Evolutionary conservation across 1,140 invertebrate genomes (phyloP).

Genomic region (Drosophila equinoxialis): DNA sequence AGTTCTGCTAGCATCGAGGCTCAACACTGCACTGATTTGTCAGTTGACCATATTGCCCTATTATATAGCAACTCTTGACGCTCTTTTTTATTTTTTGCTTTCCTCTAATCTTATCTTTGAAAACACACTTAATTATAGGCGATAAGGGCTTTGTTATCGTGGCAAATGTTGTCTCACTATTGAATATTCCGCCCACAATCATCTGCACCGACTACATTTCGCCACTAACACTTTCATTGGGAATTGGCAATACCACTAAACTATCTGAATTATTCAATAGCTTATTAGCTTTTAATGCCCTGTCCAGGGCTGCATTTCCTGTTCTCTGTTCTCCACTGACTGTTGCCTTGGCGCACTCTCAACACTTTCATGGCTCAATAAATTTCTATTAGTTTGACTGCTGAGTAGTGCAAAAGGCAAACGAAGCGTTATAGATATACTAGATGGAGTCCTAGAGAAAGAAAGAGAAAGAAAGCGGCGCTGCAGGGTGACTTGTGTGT

Average conservation of each 20-base stretch:
- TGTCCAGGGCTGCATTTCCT: conserved; percentile 31
- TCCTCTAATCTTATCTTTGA: conserved; percentile 48
- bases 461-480: background rate
- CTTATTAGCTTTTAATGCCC: conserved; percentile 76
- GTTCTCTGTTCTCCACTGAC: background rate
- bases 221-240: conserved; percentile 29
- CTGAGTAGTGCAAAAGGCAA: conserved; percentile 29
- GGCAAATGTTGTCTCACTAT: conserved; percentile 5
- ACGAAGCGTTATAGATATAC: background rate
- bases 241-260: background rate
- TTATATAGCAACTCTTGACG: conserved; percentile 27
- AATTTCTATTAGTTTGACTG: conserved; percentile 72
- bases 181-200: conserved; percentile 19
- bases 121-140: conserved; percentile 47
- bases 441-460: background rate
- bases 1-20: conserved; percentile 26
- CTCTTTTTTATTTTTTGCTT: background rate
- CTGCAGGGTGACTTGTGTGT: conserved; percentile 30
- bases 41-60: conserved; percentile 24
- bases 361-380: conserved; percentile 80
- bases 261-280: conserved; percentile 65
- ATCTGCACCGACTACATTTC: background rate
- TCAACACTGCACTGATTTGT: conserved; percentile 58
- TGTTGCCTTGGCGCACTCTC: conserved; percentile 47
- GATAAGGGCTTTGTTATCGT: conserved; percentile 43